These are phyloP conservation scores for Vidua chalybeata DNA, from an alignment of 2,113 vertebrate genomes.

Conservation along the genomic window DNA sequence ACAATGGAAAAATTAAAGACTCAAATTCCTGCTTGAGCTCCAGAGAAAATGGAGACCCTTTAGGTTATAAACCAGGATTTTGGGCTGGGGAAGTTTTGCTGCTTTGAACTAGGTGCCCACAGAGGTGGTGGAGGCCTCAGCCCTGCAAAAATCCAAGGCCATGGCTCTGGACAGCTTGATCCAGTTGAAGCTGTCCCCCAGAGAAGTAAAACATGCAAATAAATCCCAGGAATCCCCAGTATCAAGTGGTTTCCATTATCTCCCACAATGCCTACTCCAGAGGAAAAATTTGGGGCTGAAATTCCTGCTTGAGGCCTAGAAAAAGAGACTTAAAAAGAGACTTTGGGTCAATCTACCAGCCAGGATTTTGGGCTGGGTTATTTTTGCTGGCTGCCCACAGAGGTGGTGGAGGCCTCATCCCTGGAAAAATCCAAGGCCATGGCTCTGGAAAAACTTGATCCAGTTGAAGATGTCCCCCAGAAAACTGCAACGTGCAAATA, in stretches of 20 bases:
- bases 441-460: not conserved
- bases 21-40: not conserved
- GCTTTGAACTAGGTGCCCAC: not conserved
- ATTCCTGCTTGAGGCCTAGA: not conserved
- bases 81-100: not conserved
- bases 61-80: not conserved
- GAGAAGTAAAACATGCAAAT: rapidly evolving
- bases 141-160: not conserved
- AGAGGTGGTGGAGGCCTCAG: not conserved
- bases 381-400: not conserved
- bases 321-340: no score
- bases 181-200: not conserved
- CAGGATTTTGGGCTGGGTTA: not conserved
- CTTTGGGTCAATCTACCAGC: rapidly evolving
- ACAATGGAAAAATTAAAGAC: not conserved
- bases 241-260: not conserved
- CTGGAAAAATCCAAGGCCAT: not conserved
- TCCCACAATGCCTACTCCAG: no score
- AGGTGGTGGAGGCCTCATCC: not conserved
- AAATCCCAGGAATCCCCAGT: not conserved
- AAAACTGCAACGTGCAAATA: rapidly evolving
- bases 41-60: not conserved
- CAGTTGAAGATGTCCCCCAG: not conserved
- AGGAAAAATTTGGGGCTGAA: not conserved
- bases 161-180: not conserved